Evolutionary conservation across 2,113 vertebrate genomes (phyloP), one percentile per base, ranked within the genome.

Genomic region (Eudyptes chrysolophus): DNA sequence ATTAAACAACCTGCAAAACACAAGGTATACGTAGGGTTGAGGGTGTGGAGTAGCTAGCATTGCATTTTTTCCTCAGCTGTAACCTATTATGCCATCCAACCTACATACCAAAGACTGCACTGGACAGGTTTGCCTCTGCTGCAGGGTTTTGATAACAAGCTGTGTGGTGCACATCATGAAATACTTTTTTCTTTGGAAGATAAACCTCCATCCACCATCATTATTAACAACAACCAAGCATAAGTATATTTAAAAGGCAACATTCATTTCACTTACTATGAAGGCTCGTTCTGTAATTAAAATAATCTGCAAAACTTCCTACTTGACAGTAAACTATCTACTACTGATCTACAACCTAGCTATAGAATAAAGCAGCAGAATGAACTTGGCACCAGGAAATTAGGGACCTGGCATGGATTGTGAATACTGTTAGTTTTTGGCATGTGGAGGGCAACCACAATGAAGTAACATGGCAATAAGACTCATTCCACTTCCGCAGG

Each of bases 391-490:
- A 44, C 27, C 40, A 36, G 38, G 48, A 87, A 36, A 78, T 66
- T 11, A 13, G 24, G 52, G 29, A 48, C n/a, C 38, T 54, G 51
- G 10, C 29, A 19, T 4, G 18, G 30, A 44, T 54, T 34, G 4
- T 16, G 40, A 16, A 15, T 46, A 9, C 6, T 20, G 27, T 17
- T 70, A 32, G 26, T 15, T 69, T 77, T 38, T 54, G 16, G 24
- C 26, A 54, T 0, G 0, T 16, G 9, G 18, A 36, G 17, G 13
- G 38, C 8, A 79, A 58, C 14, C 16, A 5, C 7, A 30, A 13
- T 8, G 27, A 78, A 70, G 5, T 11, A 57, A 87, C 4, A 6
- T 2, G 8, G 26, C 51, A 82, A 25, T 10, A 27, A 61, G 18
- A 38, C 32, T 61, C 2, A 6, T 34, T 27, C 55, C 14, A 1